Percentiles rank a stretch among this genome's conserved stretches.
These are phyloP conservation scores for Dendrolimus pini DNA, from an alignment of 2,888 invertebrate genomes.

Conservation along the genomic window DNA sequence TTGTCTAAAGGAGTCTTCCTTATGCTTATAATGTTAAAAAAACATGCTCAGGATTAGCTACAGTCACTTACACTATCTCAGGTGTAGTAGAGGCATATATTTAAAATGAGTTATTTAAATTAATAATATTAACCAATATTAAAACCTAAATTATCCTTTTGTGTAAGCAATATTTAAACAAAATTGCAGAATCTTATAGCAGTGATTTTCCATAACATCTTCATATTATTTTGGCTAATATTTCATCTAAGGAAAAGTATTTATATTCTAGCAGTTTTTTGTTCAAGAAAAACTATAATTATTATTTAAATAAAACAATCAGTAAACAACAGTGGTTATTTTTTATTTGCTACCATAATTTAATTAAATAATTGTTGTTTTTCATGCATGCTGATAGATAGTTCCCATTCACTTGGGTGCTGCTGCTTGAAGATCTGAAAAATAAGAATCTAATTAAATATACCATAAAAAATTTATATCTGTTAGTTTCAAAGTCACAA, in stretches of 20 bases:
- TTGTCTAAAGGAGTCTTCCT: no score
- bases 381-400: slow-evolving; percentile 36
- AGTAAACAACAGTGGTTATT: no score
- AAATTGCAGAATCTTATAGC: no score
- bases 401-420: slow-evolving; percentile 33
- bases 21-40: background rate
- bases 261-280: no score
- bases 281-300: background rate
- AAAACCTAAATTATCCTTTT: no score
- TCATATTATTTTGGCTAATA: no score
- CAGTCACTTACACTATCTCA: no score
- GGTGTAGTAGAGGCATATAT: background rate
- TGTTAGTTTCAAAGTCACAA: background rate
- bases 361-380: slow-evolving; percentile 33
- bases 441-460: background rate
- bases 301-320: slow-evolving; percentile 4
- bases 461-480: background rate
- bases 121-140: background rate
- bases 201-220: no score
- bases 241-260: no score
- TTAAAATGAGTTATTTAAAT: background rate
- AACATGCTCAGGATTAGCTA: no score
- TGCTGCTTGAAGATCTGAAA: slow-evolving; percentile 47
- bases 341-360: slow-evolving; percentile 33
- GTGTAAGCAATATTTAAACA: no score